These are phyloP conservation scores for Xiphorhynchus elegans DNA, from an alignment of 2,113 vertebrate species.

Conservation along the genomic window DNA sequence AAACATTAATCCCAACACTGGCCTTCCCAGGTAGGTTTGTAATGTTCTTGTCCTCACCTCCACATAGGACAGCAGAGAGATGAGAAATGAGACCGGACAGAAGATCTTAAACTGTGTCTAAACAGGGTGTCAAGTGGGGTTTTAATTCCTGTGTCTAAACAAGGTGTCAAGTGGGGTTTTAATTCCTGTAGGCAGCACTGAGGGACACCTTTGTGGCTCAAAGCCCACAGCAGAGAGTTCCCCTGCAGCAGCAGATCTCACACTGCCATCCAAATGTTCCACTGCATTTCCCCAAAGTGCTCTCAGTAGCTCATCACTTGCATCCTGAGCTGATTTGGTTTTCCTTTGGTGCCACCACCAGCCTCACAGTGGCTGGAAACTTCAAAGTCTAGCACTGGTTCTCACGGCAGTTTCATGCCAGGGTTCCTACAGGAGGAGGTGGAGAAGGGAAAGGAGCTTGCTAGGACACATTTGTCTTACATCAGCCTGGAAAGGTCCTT, in stretches of 20 bases:
- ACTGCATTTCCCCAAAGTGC: background rate
- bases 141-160: background rate
- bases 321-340: background rate
- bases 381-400: background rate
- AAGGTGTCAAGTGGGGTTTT: background rate
- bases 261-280: background rate
- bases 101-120: background rate
- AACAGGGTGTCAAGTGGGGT: background rate
- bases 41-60: background rate
- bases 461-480: background rate
- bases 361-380: background rate
- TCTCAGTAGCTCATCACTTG: background rate
- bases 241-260: background rate
- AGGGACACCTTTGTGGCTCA: accelerated
- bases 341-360: background rate
- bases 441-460: background rate
- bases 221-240: background rate
- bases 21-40: background rate
- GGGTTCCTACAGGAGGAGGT: background rate
- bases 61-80: background rate
- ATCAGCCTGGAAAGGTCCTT: background rate
- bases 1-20: background rate
- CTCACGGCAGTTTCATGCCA: background rate
- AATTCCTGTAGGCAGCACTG: background rate
- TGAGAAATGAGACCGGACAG: background rate